Evolutionary conservation across 64 coral and sea anemone genomes (phyloP).

Genomic region (Actinia equina): DNA sequence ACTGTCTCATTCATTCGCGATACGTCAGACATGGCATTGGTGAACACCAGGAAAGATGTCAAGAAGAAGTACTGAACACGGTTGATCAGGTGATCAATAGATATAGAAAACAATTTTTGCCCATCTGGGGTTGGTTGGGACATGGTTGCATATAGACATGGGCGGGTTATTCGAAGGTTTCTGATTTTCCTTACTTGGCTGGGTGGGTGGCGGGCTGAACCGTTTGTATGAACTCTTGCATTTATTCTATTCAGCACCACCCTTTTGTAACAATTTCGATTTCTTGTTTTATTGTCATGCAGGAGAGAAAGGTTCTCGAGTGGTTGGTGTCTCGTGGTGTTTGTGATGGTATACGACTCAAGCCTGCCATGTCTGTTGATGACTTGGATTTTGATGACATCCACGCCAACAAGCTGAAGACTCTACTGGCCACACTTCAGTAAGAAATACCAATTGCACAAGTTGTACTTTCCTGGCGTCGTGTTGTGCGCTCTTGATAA

Average conservation of each 20-base stretch:
- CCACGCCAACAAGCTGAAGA: constrained; percentile 61
- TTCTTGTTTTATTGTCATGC: background rate
- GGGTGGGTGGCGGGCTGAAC: too few relatives aligned
- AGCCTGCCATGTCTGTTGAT: constrained; percentile 74
- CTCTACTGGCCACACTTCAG: background rate
- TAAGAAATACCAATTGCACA: too few relatives aligned
- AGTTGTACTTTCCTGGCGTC: too few relatives aligned
- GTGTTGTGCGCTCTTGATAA: too few relatives aligned
- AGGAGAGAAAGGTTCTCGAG: constrained; percentile 74
- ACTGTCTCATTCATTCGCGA: constrained; percentile 72
- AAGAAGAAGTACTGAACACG: constrained; percentile 51
- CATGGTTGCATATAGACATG: too few relatives aligned
- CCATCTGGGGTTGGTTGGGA: too few relatives aligned
- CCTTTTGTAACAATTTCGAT: background rate
- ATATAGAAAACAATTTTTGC: too few relatives aligned
- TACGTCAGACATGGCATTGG: constrained; percentile 60
- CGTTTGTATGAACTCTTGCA: too few relatives aligned
- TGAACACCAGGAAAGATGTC: background rate
- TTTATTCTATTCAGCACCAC: too few relatives aligned
- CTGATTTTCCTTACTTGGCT: too few relatives aligned
- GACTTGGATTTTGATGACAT: constrained; percentile 60
- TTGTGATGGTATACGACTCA: constrained; percentile 51
- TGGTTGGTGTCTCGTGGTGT: constrained; percentile 49
- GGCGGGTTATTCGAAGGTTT: too few relatives aligned
- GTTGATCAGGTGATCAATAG: constrained; percentile 81